Percentiles rank a stretch among this genome's conserved stretches.
Evolutionary conservation across 1,140 invertebrate genomes (phyloP).

Genomic region (Sesamia nonagrioides): DNA sequence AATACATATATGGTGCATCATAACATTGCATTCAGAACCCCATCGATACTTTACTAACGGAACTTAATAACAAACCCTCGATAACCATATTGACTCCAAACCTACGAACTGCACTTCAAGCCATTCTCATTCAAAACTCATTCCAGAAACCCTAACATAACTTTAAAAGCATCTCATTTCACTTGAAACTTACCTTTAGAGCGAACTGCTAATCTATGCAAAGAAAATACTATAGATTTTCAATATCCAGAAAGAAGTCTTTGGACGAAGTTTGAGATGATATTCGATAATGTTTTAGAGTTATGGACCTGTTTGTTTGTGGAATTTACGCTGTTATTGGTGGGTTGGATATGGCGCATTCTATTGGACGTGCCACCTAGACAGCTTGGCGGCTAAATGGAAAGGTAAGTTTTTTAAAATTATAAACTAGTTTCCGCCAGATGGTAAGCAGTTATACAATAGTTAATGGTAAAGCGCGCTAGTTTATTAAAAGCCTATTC

Average conservation of each 20-base stretch:
- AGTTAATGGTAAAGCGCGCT: no score
- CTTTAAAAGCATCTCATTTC: conserved; percentile 47
- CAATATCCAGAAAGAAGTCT: conserved; percentile 40
- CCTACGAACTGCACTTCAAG: conserved; percentile 33
- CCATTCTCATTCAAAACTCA: conserved; percentile 40
- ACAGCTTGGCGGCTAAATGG: no score
- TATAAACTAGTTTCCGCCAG: no score
- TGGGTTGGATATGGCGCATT: neutral
- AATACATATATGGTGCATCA: no score
- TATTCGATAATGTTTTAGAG: conserved; percentile 14
- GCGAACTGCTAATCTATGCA: conserved; percentile 48
- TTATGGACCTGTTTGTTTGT: conserved; percentile 50
- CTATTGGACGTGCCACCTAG: neutral
- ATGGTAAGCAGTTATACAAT: no score
- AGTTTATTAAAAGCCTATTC: no score
- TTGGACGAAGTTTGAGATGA: conserved; percentile 7
- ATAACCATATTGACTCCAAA: conserved; percentile 35
- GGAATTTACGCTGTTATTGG: conserved; percentile 7
- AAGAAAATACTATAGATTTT: conserved; percentile 49
- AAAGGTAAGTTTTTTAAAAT: no score
- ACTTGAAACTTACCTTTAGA: conserved; percentile 41
- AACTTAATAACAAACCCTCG: conserved; percentile 14
- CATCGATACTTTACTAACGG: conserved; percentile 13
- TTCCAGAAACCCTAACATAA: conserved; percentile 42
- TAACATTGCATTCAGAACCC: neutral